These are phyloP conservation scores for Rhynchophorus ferrugineus DNA, from an alignment of 1,140 invertebrate species.

Conservation along the genomic window DNA sequence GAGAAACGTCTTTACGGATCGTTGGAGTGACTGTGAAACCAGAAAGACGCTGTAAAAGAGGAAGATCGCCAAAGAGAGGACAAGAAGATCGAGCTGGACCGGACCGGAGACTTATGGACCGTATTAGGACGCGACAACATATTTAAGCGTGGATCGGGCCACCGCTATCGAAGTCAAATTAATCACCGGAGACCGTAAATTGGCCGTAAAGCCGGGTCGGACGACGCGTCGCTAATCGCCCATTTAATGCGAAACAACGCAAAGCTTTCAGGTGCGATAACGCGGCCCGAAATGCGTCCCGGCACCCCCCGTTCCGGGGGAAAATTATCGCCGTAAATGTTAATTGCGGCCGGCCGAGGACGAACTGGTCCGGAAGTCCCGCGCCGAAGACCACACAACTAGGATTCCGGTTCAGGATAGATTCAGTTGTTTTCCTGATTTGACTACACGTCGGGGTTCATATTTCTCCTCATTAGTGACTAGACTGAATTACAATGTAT, in stretches of 20 bases:
- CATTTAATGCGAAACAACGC: constrained; percentile 39
- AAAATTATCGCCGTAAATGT: neutral
- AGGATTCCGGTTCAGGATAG: no score
- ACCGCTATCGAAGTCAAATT: neutral
- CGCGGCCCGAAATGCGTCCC: neutral
- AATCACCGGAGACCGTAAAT: neutral
- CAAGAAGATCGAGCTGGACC: no score
- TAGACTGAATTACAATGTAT: no score
- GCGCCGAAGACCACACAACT: no score
- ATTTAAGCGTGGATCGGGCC: neutral
- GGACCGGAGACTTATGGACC: neutral
- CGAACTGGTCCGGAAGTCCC: neutral
- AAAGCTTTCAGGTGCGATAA: constrained; percentile 37
- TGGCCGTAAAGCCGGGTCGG: constrained; percentile 7
- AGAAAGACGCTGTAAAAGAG: no score
- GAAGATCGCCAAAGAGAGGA: no score
- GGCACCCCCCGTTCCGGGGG: neutral
- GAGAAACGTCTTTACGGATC: no score
- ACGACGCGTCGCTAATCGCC: constrained; percentile 31
- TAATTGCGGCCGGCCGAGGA: neutral
- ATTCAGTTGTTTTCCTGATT: no score
- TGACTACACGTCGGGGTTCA: no score
- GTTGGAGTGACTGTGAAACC: no score
- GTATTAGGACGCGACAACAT: neutral
- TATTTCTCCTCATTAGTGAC: no score